These are phyloP conservation scores for Bhutanitis thaidina DNA, from an alignment of 2,888 invertebrate genomes.

Conservation along the genomic window DNA sequence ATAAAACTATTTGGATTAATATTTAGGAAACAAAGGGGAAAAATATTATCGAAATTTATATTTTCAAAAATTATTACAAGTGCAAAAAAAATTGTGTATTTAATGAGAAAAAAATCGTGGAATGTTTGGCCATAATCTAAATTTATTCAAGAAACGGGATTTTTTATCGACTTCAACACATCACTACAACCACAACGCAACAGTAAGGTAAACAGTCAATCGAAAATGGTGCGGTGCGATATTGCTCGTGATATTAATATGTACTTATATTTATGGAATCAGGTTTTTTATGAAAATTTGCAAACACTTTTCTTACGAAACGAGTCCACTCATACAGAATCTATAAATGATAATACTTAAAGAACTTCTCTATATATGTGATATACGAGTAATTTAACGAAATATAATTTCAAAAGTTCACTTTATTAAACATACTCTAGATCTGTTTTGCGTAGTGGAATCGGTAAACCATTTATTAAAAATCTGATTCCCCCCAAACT, in stretches of 20 bases:
- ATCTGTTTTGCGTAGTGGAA: background rate
- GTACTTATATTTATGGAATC: conserved; percentile 59
- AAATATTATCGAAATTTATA: conserved; percentile 81
- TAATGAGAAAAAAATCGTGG: conserved; percentile 50
- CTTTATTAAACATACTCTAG: background rate
- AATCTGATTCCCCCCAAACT: conserved; percentile 70
- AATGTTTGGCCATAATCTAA: conserved; percentile 77
- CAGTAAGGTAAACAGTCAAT: conserved; percentile 74
- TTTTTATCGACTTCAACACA: conserved; percentile 75
- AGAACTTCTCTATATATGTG: too few relatives aligned
- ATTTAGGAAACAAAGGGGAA: conserved; percentile 75
- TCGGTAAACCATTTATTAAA: conserved; percentile 29
- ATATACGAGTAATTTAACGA: background rate
- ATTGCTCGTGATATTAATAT: conserved; percentile 46
- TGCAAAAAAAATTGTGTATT: conserved; percentile 70
- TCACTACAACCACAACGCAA: conserved; percentile 60
- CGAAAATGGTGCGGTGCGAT: conserved; percentile 68
- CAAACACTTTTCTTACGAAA: conserved; percentile 25
- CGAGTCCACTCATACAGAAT: too few relatives aligned
- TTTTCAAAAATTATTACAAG: conserved; percentile 80
- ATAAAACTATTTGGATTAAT: conserved; percentile 80
- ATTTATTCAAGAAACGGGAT: conserved; percentile 60
- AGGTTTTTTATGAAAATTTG: conserved; percentile 37
- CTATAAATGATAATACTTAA: too few relatives aligned
- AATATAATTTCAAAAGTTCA: conserved; percentile 9